These are phyloP conservation scores for Mobula hypostoma DNA, from an alignment of 2,113 vertebrate species.

Conservation along the genomic window DNA sequence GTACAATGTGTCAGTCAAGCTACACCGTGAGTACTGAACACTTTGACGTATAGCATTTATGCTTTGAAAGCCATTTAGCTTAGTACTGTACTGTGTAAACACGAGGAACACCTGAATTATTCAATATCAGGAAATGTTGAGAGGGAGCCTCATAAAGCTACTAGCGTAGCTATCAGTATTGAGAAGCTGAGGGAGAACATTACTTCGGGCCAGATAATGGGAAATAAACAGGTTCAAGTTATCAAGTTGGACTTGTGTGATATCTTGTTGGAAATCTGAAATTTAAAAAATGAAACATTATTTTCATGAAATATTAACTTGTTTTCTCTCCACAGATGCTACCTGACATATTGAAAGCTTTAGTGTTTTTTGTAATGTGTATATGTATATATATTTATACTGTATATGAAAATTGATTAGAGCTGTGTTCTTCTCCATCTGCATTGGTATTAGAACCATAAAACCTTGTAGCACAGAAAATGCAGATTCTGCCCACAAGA, in stretches of 20 bases:
- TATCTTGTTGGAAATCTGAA: no score
- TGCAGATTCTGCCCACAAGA: not conserved
- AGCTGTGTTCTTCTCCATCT: not conserved
- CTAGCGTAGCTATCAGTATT: not conserved
- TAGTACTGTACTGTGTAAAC: not conserved
- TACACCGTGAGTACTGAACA: not conserved
- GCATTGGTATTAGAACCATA: not conserved
- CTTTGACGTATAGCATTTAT: not conserved
- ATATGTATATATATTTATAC: no score
- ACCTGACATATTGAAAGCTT: no score
- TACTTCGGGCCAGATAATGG: not conserved
- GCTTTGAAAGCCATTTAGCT: not conserved
- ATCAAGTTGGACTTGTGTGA: not conserved
- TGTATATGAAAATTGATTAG: no score
- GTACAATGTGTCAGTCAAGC: not conserved
- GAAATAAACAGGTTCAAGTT: not conserved
- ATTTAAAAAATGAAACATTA: no score
- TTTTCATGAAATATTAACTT: no score
- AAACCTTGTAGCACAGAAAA: not conserved
- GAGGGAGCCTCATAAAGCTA: not conserved
- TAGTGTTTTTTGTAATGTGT: no score
- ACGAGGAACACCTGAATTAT: not conserved
- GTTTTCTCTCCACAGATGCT: no score
- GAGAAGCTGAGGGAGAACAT: not conserved
- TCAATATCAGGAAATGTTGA: not conserved